Percentiles rank a stretch among this genome's conserved stretches.
Conservation (phyloP, 2,888 invertebrate species). For the Tetragonula carbonaria region DNA sequence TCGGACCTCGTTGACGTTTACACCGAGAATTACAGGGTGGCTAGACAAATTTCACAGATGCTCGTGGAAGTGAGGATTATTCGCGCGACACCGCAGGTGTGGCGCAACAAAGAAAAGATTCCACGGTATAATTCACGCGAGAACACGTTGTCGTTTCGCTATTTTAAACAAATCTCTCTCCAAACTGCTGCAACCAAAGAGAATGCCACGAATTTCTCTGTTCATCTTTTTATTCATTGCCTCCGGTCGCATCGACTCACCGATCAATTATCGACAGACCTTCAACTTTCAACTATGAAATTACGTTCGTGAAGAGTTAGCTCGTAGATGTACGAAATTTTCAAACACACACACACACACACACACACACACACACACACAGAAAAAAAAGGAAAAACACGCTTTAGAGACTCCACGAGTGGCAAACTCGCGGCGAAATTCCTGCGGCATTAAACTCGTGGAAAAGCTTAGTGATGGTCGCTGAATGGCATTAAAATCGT, state of each 20-base stretch:
- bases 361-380: too few relatives aligned
- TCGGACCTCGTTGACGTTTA: conserved; percentile 29
- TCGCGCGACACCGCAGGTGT: conserved; percentile 22
- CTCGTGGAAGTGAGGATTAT: conserved; percentile 7
- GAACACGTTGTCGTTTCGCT: neutral
- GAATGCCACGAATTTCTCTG: too few relatives aligned
- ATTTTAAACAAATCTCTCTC: too few relatives aligned
- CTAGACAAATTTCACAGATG: conserved; percentile 38
- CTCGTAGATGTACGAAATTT: too few relatives aligned
- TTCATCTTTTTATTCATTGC: too few relatives aligned
- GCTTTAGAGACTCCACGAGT: neutral
- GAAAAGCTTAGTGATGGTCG: conserved; percentile 4
- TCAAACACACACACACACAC: too few relatives aligned
- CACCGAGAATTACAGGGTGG: neutral
- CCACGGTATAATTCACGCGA: neutral
- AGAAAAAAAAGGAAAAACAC: neutral
- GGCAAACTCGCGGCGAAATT: neutral
- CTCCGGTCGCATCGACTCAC: too few relatives aligned
- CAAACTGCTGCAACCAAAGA: too few relatives aligned
- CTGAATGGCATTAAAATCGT: conserved; percentile 36
- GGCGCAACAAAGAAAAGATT: neutral
- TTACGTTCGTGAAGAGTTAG: too few relatives aligned
- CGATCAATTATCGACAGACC: too few relatives aligned
- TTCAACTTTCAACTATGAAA: too few relatives aligned
- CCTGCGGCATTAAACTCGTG: neutral